Evolutionary conservation across 2,797 vertebrate genomes (phyloP), one percentile per base, ranked within the genome.

Genomic region (Danio choprae): DNA sequence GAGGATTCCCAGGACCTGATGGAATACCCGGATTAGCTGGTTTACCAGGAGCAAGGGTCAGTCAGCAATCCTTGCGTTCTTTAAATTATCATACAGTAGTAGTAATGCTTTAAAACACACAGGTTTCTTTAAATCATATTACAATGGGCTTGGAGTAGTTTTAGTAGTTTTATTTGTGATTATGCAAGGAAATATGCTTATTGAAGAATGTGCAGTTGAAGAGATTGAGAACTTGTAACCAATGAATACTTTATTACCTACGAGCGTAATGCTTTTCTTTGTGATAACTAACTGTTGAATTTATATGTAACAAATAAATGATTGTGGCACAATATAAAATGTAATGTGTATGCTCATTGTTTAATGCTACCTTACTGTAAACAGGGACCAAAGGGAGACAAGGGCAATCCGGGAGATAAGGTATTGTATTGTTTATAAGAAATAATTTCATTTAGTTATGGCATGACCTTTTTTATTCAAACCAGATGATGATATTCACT

Each of bases 361-460:
- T 16, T 62, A 51, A 44, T 63, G 46, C 51, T 63, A 41, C 18
- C n/a, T 64, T 43, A 11, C 29, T 62, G 84, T 83, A 72, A 62
- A 1, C 83, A 95, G 94, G 94, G 94, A 53, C 87, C 80, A 29
- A 95, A 93, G 86, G 95, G 95, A 78, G 92, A 94, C 63, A 95
- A 94, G 50, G 94, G 95, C 76, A 92, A 92, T 22, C 87, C 22
- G 48, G 95, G 95, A 83, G 84, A 84, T 74, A 94, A 90, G 95
- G 95, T 95, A 84, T 51, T 53, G 9, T 1, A 50, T 60, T 38
- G 9, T 44, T 58, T 18, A 46, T 59, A 12, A 59, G 5, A 12
- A 59, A 10, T 10, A 36, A 11, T 63, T 55, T n/a, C 46, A 58
- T 64, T 10, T 13, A 53, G 9, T 16, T 11, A 44, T 60, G 46